Conservation (phyloP, 2,113 vertebrate species). For the Aplodontia rufa region DNA sequence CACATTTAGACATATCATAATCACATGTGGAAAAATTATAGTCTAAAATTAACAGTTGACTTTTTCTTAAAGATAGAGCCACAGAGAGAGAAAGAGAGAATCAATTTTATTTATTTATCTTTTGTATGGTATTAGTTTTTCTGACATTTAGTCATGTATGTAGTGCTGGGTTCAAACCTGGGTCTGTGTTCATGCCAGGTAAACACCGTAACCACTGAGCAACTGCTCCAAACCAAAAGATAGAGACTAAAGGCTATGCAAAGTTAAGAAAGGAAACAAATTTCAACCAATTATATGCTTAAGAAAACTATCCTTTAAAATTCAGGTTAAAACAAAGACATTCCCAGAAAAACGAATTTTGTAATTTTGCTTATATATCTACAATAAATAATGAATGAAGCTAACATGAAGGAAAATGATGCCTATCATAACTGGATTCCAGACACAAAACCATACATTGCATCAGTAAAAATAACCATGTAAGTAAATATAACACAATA, state of each 20-base stretch:
- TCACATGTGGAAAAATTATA: neutral
- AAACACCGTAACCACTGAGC: too few relatives aligned
- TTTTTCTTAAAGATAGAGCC: too few relatives aligned
- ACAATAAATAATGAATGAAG: neutral
- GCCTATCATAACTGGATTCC: neutral
- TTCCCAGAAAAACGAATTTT: neutral
- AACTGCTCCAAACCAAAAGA: too few relatives aligned
- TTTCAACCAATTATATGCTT: neutral
- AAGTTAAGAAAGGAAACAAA: neutral
- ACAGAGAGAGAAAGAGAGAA: too few relatives aligned
- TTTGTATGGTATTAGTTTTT: too few relatives aligned
- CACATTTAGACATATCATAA: neutral
- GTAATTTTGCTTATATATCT: neutral
- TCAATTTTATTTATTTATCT: too few relatives aligned
- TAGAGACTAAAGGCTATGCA: neutral
- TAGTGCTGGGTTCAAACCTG: too few relatives aligned
- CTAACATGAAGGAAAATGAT: neutral
- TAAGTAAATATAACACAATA: neutral
- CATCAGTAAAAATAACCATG: neutral
- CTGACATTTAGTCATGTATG: too few relatives aligned
- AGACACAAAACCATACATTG: neutral
- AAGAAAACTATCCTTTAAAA: neutral
- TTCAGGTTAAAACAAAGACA: neutral
- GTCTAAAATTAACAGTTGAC: neutral
- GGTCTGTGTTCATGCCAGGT: too few relatives aligned